Evolutionary conservation across 1,140 invertebrate species (phyloP), one percentile per base, ranked within the genome.

Genomic region (Ceratosolen solmsi): DNA sequence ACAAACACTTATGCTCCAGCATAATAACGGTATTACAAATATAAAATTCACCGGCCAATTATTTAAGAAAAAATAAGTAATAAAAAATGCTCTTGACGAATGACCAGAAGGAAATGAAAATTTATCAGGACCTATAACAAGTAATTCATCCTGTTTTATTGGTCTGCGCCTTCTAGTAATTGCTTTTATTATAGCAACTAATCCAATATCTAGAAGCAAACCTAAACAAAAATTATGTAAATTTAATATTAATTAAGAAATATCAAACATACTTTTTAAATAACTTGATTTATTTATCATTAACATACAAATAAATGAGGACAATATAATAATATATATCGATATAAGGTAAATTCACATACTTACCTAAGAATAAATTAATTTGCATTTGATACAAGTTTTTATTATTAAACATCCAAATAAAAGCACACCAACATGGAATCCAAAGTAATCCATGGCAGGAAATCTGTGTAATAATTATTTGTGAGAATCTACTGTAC

Each of bases 21-120:
- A 93, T 5, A 95, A 84, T 13, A 98, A 80, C 0, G 95, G 91
- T 51, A 93, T 93, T 60, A 92, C 89, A 46, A 93, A 94, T 60
- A 96, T 85, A 15, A 94, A 87, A 27, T 93, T 89, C 1, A 95
- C 75, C 0, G 95, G 94, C 89, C 93, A 94, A 15, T 96, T 84
- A 83, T 92, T 90, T 0, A 93, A 92, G 79, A 96, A 95, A 86
- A 97, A 96, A 68, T 94, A 94, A 1, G 94, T 92, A 22, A 99
- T 90, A 87, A 97, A 94, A 17, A 95, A 93, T 15, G 97, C 94
- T 86, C 98, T 91, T n/a, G 97, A 97, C 2, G 97, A 94, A 91
- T 99, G 98, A 0, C 98, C 98, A 0, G 98, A 99, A 38, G 98
- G 98, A 90, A 99, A 99, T 51, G 97, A 98, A 88, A 95, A 99